phyloP scores from a whole-genome alignment of 2,113 vertebrate species.

The Pholis gunnellus region DNA sequence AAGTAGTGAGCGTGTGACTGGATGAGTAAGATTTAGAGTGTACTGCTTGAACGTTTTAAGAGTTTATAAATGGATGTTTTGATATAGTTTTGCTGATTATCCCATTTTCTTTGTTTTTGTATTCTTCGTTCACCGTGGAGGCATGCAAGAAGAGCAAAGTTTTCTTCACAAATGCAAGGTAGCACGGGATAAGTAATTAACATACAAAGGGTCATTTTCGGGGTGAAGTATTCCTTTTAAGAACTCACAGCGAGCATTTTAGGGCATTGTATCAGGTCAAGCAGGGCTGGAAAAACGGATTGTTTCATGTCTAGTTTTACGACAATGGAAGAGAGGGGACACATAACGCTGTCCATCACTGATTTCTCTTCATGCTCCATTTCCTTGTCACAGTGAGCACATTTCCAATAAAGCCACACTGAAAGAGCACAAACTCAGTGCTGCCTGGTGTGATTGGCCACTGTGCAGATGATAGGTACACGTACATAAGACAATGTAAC shows the following conservation, averaged over 20 bases:
- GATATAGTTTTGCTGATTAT: background rate
- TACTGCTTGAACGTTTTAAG: background rate
- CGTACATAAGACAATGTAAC: background rate
- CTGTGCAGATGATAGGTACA: background rate
- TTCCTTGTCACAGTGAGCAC: conserved; percentile 26
- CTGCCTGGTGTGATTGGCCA: background rate
- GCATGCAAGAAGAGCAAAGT: background rate
- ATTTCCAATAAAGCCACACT: conserved; percentile 3
- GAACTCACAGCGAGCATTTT: background rate
- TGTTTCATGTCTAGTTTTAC: conserved; percentile 13
- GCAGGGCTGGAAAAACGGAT: background rate
- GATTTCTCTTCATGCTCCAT: conserved; percentile 35
- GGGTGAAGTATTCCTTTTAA: background rate
- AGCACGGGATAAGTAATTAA: background rate
- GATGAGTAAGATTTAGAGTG: background rate
- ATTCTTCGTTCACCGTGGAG: background rate
- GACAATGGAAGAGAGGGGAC: background rate
- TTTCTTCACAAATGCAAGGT: background rate
- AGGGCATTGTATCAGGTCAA: background rate
- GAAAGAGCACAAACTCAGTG: conserved; percentile 1
- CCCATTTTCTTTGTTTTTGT: background rate
- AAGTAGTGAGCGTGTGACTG: background rate
- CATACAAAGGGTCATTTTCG: background rate
- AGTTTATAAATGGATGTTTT: background rate
- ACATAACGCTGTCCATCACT: background rate